Evolutionary conservation across 2,888 invertebrate genomes (phyloP), one percentile per base, ranked within the genome.

Genomic region (Brachypalpus laphriformis): DNA sequence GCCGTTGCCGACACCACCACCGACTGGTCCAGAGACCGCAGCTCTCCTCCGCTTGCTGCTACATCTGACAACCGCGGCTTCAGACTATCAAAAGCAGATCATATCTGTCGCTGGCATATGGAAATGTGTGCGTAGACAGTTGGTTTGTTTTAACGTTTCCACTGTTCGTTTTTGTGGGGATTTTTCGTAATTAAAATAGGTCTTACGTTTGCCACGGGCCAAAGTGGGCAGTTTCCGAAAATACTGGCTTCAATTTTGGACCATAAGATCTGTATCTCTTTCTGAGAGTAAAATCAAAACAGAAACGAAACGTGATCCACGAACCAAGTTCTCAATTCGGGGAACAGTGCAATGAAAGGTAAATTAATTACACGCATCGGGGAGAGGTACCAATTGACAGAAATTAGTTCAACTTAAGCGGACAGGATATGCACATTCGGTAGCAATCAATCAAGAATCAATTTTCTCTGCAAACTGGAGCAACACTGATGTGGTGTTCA

Each of bases 141-240:
- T 65, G 45, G 18, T 57, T 71, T 70, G 7, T 75, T 80, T 83
- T 72, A 70, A 83, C 65, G 68, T 49, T 6, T 72, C 34, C 42
- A 59, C 65, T 25, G 66, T 47, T 81, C 37, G 47, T 72, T 63
- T 71, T 63, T 47, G 47, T 49, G 42, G 77, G 66, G 65, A 72
- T 65, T 80, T 75, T 80, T 75, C 28, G 54, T 85, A 85, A 85
- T 85, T 85, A 85, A 68, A 81, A 81, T 88, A 87, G 87, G 88
- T 88, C 89, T 89, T 89, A 88, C 88, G 88, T 88, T 87, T 90
- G 90, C 90, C 90, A 90, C 90, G 90, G 90, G 90, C 90, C 90
- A 90, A 90, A 88, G 87, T 57, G 37, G 49, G 18, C 75, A 76
- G 59, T 81, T 85, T 66, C 71, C 75, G 65, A 72, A 72, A 61